Conservation (phyloP, 2,113 vertebrate genomes). For the Callipepla squamata region DNA sequence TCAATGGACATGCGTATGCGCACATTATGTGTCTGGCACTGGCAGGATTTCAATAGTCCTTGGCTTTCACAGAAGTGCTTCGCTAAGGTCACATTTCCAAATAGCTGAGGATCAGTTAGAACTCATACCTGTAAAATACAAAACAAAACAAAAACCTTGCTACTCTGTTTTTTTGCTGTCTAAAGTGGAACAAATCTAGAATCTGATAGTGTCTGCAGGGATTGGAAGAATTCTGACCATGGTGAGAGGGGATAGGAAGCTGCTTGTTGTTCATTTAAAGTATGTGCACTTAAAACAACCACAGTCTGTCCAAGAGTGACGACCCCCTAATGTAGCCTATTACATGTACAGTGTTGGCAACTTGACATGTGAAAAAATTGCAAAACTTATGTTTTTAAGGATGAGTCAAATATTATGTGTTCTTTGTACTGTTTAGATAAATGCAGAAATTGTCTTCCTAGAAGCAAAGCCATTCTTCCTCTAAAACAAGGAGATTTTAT, state of each 20-base stretch:
- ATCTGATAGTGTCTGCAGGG: neutral
- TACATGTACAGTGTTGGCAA: neutral
- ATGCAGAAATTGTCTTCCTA: neutral
- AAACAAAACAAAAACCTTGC: neutral
- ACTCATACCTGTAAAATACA: neutral
- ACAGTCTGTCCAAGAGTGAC: neutral
- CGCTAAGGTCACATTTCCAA: neutral
- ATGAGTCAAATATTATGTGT: neutral
- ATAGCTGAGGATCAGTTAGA: neutral
- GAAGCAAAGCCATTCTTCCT: neutral
- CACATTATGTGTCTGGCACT: neutral
- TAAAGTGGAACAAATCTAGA: neutral
- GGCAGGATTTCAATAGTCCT: neutral
- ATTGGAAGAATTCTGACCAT: neutral
- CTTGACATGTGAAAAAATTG: neutral
- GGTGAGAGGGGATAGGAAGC: neutral
- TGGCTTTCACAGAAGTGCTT: neutral
- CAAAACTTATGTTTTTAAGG: neutral
- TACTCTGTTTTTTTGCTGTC: neutral
- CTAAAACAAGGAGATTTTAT: neutral
- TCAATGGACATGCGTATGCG: neutral
- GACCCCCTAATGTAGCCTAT: neutral
- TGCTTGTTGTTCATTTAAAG: neutral
- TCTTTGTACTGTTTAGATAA: neutral
- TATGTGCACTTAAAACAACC: neutral